These are phyloP conservation scores for Corbicula japonica DNA, from an alignment of 2,888 invertebrate genomes.

Conservation along the genomic window DNA sequence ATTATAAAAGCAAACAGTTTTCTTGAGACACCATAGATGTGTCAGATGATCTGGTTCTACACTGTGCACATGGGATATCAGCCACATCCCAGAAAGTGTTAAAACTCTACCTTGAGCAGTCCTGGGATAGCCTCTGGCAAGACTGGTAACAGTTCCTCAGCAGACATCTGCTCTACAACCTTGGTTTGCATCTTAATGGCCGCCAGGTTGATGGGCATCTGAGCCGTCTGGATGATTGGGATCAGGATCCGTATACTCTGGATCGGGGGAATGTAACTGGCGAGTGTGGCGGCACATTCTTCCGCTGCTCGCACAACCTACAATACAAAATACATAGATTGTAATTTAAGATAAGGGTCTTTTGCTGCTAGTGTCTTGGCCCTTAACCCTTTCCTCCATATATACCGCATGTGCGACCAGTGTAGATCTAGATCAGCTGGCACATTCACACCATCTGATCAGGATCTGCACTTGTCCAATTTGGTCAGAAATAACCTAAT, in stretches of 20 bases:
- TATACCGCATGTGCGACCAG: no score
- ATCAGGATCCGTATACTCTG: conserved; percentile 92
- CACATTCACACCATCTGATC: no score
- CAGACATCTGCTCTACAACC: conserved; percentile 71
- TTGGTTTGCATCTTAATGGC: conserved; percentile 93
- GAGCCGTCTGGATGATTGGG: conserved; percentile 94
- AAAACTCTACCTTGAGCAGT: conserved; percentile 91
- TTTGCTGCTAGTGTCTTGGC: no score
- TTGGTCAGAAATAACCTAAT: no score
- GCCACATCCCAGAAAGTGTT: not conserved
- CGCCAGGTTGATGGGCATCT: conserved; percentile 95
- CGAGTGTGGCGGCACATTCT: conserved; percentile 92
- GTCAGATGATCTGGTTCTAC: no score
- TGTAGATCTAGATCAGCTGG: no score
- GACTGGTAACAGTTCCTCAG: conserved; percentile 85
- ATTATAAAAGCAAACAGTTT: no score
- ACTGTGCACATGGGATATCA: not conserved
- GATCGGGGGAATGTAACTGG: conserved; percentile 93
- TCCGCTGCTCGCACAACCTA: conserved; percentile 95
- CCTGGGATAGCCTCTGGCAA: conserved; percentile 95
- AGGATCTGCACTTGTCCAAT: no score
- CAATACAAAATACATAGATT: no score
- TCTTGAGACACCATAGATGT: no score
- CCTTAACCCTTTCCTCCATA: no score
- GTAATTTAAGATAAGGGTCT: no score